Evolutionary conservation across 1,140 invertebrate species (phyloP).

Genomic region (Apis dorsata): DNA sequence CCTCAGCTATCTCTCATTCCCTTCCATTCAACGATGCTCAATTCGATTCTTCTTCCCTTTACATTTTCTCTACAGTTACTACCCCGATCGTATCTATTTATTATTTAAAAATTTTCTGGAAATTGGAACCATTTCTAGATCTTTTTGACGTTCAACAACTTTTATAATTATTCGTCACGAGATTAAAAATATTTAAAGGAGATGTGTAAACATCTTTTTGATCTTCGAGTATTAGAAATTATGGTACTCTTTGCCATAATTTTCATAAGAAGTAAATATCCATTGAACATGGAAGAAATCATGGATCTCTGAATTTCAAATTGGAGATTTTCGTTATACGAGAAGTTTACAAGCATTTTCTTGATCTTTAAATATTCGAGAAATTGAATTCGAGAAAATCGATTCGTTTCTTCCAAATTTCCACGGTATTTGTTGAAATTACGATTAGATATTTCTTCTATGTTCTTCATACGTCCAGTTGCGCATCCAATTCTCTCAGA

Average conservation of each 20-base stretch:
- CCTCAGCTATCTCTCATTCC: conserved; percentile 14
- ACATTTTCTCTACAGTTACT: background rate
- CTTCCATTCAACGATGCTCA: background rate
- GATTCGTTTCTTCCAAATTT: background rate
- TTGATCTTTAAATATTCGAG: background rate
- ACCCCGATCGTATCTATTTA: background rate
- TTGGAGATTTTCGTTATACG: too few relatives aligned
- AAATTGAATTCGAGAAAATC: background rate
- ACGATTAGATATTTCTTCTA: background rate
- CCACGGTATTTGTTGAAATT: background rate
- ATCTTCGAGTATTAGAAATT: too few relatives aligned
- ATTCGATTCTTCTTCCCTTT: background rate
- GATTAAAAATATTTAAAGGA: too few relatives aligned
- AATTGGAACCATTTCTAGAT: background rate
- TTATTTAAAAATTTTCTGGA: background rate
- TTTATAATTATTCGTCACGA: too few relatives aligned
- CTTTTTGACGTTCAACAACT: too few relatives aligned
- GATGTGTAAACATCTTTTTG: too few relatives aligned
- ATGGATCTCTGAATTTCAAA: too few relatives aligned
- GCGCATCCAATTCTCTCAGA: background rate
- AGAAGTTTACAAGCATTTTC: background rate
- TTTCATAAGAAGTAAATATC: too few relatives aligned
- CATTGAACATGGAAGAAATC: too few relatives aligned
- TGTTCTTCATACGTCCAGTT: background rate
- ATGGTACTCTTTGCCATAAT: too few relatives aligned